Base-by-base conservation (phyloP, 1,140 invertebrate genomes). In the Lepidostoma basale region DNA sequence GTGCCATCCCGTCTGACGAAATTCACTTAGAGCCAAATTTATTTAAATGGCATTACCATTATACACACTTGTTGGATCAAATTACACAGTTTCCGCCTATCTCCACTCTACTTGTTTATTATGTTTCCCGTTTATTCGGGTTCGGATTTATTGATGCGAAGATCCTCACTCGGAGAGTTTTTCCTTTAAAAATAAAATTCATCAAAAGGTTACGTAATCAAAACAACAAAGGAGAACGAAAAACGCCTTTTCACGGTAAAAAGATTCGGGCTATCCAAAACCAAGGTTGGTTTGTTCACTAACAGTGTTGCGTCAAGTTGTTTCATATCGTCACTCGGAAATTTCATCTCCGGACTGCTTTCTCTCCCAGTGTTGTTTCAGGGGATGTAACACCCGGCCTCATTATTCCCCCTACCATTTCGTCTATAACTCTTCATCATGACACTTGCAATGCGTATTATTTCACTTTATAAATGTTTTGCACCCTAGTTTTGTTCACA, bases 331-430 rank as follows among this genome's bases (percentile, higher is more conserved):
- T 22, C 20, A 22, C 36, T 56, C 36, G 20, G 52, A 56, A 56
- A 56, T 56, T 56, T 56, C 28, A 56, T 56, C 52, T 56, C 23
- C 28, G 52, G 52, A 33, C 16, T 56, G 25, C 25, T 18, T 56
- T 30, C 14, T 56, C 28, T 56, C 22, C 52, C 30, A 56, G 36
- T 33, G n/a, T 49, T 49, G 20, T 22, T 22, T 47, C 23, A 2
- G 44, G 44, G 44, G 20, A 22, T 47, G 16, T n/a, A n/a, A n/a
- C n/a, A n/a, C n/a, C n/a, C n/a, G n/a, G n/a, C n/a, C n/a, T n/a
- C n/a, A n/a, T n/a, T n/a, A n/a, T n/a, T n/a, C n/a, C n/a, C n/a
- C n/a, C n/a, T n/a, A n/a, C n/a, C n/a, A n/a, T n/a, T n/a, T n/a
- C n/a, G n/a, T n/a, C n/a, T n/a, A n/a, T n/a, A n/a, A n/a, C n/a